A percentile compares a stretch with the other conserved stretches of the same genome.
Evolutionary conservation across 2,113 vertebrate species (phyloP).

Genomic region (Turnix velox): DNA sequence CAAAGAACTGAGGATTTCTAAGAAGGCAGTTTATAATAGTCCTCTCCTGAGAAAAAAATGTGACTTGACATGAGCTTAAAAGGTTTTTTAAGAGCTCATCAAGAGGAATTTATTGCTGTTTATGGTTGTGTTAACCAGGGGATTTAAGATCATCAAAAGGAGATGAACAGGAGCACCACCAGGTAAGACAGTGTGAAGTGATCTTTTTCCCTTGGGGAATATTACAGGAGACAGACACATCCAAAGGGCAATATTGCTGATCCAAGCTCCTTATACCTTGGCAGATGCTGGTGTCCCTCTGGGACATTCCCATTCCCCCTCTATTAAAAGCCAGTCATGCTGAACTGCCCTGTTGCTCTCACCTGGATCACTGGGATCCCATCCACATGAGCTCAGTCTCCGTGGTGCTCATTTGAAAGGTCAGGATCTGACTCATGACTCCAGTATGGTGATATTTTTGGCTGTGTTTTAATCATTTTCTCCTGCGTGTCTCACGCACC

Average conservation of each 20-base stretch:
- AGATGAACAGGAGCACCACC: neutral
- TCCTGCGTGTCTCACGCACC: neutral
- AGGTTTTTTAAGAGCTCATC: neutral
- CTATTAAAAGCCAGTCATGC: neutral
- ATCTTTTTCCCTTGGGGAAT: neutral
- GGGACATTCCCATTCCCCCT: neutral
- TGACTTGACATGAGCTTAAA: neutral
- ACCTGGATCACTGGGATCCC: constrained; percentile 3
- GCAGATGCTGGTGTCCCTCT: accelerated
- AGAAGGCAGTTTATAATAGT: neutral
- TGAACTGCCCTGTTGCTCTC: neutral
- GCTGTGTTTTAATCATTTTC: constrained; percentile 45
- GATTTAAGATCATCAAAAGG: neutral
- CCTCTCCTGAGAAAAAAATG: neutral
- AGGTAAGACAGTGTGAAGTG: accelerated
- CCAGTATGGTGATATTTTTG: constrained; percentile 34
- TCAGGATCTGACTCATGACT: constrained; percentile 47
- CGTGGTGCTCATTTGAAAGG: neutral
- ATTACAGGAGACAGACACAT: neutral
- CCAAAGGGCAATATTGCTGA: neutral
- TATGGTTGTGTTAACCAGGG: neutral
- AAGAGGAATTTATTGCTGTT: neutral
- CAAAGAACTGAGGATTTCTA: neutral
- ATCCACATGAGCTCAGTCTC: neutral
- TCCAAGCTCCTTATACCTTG: neutral